Conservation (phyloP, 2,113 vertebrate species). For the Bothrops jararaca region DNA sequence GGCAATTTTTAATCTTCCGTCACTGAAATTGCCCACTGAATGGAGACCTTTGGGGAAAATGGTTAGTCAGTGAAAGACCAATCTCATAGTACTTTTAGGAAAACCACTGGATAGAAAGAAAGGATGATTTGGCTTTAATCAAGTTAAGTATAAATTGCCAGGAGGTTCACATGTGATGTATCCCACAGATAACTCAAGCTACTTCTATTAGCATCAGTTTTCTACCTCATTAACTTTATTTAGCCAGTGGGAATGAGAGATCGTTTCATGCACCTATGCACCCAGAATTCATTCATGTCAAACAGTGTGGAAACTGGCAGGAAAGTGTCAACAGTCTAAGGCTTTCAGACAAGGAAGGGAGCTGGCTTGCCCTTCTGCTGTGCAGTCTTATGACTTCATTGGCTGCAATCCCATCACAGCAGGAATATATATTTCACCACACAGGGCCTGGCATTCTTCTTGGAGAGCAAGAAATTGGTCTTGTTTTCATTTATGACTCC, state of each 20-base stretch:
- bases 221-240: slow-evolving; percentile 59
- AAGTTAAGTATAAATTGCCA: slow-evolving; percentile 50
- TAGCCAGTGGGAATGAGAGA: slow-evolving; percentile 29
- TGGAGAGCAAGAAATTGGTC: neutral
- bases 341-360: neutral
- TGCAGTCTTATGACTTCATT: neutral
- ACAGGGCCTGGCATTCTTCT: neutral
- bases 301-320: slow-evolving; percentile 48
- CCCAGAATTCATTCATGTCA: slow-evolving; percentile 26
- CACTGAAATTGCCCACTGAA: slow-evolving; percentile 11
- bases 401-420: neutral
- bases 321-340: slow-evolving; percentile 30
- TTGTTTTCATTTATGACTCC: neutral
- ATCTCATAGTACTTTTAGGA: slow-evolving; percentile 20
- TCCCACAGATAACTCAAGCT: slow-evolving; percentile 25
- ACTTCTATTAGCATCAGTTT: slow-evolving; percentile 63
- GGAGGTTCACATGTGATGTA: slow-evolving; percentile 33
- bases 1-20: neutral
- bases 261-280: neutral
- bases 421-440: neutral
- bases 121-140: slow-evolving; percentile 50
- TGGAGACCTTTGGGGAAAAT: neutral
- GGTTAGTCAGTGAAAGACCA: slow-evolving; percentile 9
- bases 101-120: slow-evolving; percentile 21
- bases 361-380: slow-evolving; percentile 8